Percentiles rank a stretch among this genome's conserved stretches.
These are phyloP conservation scores for Chirona hameri DNA, from an alignment of 2,888 invertebrate genomes.

Conservation along the genomic window DNA sequence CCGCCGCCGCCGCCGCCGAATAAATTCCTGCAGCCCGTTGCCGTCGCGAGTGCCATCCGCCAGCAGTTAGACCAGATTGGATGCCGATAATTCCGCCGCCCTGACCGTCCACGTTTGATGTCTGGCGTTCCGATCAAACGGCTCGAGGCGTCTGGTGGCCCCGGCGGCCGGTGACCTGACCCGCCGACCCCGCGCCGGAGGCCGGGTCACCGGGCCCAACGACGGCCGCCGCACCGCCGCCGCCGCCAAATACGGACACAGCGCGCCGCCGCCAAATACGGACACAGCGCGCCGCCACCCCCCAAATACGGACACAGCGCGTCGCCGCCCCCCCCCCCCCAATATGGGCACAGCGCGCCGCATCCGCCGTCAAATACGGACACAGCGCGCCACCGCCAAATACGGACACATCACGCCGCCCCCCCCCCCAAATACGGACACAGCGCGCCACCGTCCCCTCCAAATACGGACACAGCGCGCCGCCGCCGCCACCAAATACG, in stretches of 20 bases:
- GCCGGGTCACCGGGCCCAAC: slow-evolving; percentile 2
- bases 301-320: neutral
- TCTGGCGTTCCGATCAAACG: neutral
- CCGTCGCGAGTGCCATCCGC: neutral
- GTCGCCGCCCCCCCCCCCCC: neutral
- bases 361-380: neutral
- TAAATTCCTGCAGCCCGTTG: neutral
- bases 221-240: neutral
- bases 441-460: too few relatives aligned
- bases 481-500: too few relatives aligned
- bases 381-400: neutral
- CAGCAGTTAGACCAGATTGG: slow-evolving; percentile 2
- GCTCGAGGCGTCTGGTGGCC: slow-evolving; percentile 1
- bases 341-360: neutral
- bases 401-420: neutral
- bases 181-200: neutral
- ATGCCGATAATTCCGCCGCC: neutral
- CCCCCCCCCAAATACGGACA: too few relatives aligned
- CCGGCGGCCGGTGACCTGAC: neutral
- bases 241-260: neutral
- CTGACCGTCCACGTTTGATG: neutral
- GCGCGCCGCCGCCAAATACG: neutral
- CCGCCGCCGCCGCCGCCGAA: neutral
- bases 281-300: too few relatives aligned
- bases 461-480: too few relatives aligned